These are phyloP conservation scores for Phalacrocorax carbo DNA, from an alignment of 2,113 vertebrate species.

Conservation along the genomic window DNA sequence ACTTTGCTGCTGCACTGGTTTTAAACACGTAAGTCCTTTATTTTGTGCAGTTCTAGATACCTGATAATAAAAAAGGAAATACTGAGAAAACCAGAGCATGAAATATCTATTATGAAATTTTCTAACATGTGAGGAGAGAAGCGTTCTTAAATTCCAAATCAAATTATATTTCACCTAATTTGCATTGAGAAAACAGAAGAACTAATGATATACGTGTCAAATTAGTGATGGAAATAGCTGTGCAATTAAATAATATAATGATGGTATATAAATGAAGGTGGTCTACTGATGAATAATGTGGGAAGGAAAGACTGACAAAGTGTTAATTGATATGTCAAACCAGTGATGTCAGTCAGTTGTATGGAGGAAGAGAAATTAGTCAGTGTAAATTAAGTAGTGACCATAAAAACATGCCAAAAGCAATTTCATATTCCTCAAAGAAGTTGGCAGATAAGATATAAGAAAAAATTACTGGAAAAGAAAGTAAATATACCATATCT, in stretches of 20 bases:
- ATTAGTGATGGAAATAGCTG: conserved; percentile 21
- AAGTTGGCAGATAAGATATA: not conserved
- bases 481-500: not conserved
- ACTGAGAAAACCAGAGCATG: not conserved
- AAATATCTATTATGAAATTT: conserved; percentile 2
- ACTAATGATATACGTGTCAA: not conserved
- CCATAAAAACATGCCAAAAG: not conserved
- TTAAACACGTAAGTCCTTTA: not conserved
- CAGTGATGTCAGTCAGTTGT: not conserved
- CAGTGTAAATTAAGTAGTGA: not conserved
- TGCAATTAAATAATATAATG: conserved; percentile 37
- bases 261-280: conserved; percentile 36
- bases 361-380: conserved; percentile 19
- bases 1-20: not conserved
- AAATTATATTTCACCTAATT: conserved; percentile 7
- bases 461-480: not conserved
- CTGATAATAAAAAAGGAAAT: not conserved
- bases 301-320: conserved; percentile 24
- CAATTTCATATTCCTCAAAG: not conserved
- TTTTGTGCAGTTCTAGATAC: not conserved
- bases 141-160: not conserved
- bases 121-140: not conserved
- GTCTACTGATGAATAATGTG: conserved; percentile 22
- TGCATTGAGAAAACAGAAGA: conserved; percentile 16
- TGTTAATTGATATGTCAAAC: conserved; percentile 52